Base-by-base conservation (phyloP, 92 coral and sea anemone genomes). In the Phenganax subtilis region DNA sequence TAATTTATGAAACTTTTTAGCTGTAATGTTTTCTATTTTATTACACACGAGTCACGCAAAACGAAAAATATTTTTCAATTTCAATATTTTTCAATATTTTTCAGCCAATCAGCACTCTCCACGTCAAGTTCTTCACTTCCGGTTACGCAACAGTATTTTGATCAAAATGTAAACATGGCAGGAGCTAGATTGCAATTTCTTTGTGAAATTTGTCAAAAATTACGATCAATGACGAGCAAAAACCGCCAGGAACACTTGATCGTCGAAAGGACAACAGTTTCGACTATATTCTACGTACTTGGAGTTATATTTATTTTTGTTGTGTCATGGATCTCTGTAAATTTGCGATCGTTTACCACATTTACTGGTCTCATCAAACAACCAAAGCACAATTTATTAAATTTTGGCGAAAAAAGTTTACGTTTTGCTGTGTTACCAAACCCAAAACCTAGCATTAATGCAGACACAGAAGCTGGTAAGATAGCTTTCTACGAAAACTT, bases 231-330 rank as follows among this genome's bases (percentile, higher is more conserved):
- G 44, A 76, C 59, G 20, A 73, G 29, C 47, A 51, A 14, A 63
- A 59, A 59, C 12, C 16, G 12, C 74, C 31, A n/a, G 25, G 83
- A 79, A 15, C 58, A 54, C 10, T 53, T 79, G 25, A 63, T 28
- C 9, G 52, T 63, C 0, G 74, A 63, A 44, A 79, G 37, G 73
- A 79, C 72, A 10, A 65, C 73, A 17, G 25, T 64, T 12, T 84
- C 91, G 66, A 82, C 89, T 61, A 76, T 94, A 25, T 93, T 93
- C 55, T 88, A 91, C 55, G 75, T 94, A 7, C 84, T 87, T 80
- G 97, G 98, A 12, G 92, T 92, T 14, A 88, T 87, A 6, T 84
- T 94, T 67, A 93, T 96, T 25, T 62, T 88, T 47, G 82, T 92
- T 28, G 91, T 88, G 57, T 85, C 97, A 75, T 92, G 92, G 86